Evolutionary conservation across 1,140 invertebrate species (phyloP).

Genomic region (Galleria mellonella): DNA sequence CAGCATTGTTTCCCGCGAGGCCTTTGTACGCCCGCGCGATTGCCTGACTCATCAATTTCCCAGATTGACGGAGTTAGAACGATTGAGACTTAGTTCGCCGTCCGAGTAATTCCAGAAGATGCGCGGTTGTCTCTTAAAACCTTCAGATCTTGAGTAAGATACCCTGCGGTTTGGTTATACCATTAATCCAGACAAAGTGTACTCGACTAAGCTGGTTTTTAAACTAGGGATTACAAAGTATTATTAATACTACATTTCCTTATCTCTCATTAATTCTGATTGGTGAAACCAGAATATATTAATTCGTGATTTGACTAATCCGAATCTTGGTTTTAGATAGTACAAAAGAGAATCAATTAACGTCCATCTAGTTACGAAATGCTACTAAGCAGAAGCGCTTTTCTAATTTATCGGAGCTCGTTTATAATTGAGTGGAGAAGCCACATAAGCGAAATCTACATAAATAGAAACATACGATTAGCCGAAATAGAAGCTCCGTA

Average conservation of each 20-base stretch:
- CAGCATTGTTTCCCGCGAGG: slow-evolving; percentile 55
- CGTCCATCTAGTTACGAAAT: neutral
- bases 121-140: slow-evolving; percentile 5
- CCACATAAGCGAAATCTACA: slow-evolving; percentile 15
- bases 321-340: neutral
- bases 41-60: slow-evolving; percentile 64
- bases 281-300: too few relatives aligned
- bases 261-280: too few relatives aligned
- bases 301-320: too few relatives aligned
- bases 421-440: slow-evolving; percentile 39
- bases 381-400: slow-evolving; percentile 15
- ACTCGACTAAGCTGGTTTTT: slow-evolving; percentile 2
- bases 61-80: slow-evolving; percentile 40
- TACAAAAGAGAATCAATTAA: too few relatives aligned
- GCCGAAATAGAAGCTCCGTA: slow-evolving; percentile 28
- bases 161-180: neutral
- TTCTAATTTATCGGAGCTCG: slow-evolving; percentile 31
- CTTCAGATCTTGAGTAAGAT: too few relatives aligned
- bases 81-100: slow-evolving; percentile 47
- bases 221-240: too few relatives aligned
- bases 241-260: too few relatives aligned
- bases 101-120: slow-evolving; percentile 33
- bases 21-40: slow-evolving; percentile 44
- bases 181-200: slow-evolving; percentile 11
- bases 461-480: slow-evolving; percentile 48